These are phyloP conservation scores for Limulus polyphemus DNA, from an alignment of 2,888 invertebrate species.

Conservation along the genomic window DNA sequence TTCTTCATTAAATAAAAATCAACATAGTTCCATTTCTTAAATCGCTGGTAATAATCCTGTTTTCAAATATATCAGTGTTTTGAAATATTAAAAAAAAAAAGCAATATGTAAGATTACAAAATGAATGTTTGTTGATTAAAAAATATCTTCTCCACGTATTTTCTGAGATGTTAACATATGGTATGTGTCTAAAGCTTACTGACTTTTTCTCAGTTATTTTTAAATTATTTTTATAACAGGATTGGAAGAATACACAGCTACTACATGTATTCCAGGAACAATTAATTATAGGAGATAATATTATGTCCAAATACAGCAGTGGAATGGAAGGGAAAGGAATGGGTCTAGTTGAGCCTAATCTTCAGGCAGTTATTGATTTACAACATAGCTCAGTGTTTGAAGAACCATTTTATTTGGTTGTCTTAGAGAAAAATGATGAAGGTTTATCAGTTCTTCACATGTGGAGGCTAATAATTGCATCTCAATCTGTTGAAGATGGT, in stretches of 20 bases:
- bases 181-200: too few species aligned
- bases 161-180: too few species aligned
- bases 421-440: slow-evolving; percentile 69
- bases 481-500: slow-evolving; percentile 44
- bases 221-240: too few species aligned
- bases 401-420: slow-evolving; percentile 89
- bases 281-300: slow-evolving; percentile 57
- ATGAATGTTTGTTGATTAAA: too few species aligned
- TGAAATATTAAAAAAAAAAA: too few species aligned
- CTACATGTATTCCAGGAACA: slow-evolving; percentile 96
- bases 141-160: too few species aligned
- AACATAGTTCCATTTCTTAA: too few species aligned
- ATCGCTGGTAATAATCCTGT: too few species aligned
- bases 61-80: too few species aligned
- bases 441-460: slow-evolving; percentile 60
- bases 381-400: slow-evolving; percentile 74
- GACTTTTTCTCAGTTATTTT: too few species aligned
- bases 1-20: too few species aligned
- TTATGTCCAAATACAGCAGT: slow-evolving; percentile 23
- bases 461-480: slow-evolving; percentile 88
- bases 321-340: slow-evolving; percentile 8
- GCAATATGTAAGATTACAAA: too few species aligned
- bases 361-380: slow-evolving; percentile 68
- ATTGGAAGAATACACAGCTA: slow-evolving; percentile 88
- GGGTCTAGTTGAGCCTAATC: slow-evolving; percentile 22